Percentiles rank a stretch among this genome's conserved stretches.
Evolutionary conservation across 92 coral and sea anemone genomes (phyloP).

Genomic region (Phenganax subtilis): DNA sequence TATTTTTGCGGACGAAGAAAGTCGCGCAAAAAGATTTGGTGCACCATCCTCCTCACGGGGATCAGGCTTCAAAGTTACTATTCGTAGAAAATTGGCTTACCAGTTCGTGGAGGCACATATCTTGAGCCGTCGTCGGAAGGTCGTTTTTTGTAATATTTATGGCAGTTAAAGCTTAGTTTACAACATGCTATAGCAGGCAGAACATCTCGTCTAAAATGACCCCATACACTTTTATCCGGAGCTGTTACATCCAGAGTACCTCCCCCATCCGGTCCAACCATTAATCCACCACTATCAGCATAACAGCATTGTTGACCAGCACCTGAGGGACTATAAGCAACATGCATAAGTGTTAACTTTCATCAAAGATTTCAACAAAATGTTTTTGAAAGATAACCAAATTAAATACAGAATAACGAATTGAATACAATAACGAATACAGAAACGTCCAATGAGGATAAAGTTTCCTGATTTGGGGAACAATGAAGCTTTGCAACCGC

Average conservation of each 20-base stretch:
- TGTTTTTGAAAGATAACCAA: too few relatives aligned
- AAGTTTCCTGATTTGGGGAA: too few relatives aligned
- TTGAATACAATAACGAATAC: too few relatives aligned
- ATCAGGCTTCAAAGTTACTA: neutral
- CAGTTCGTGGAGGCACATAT: slow-evolving; percentile 43
- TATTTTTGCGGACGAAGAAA: too few relatives aligned
- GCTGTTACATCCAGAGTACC: slow-evolving; percentile 61
- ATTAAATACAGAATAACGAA: too few relatives aligned
- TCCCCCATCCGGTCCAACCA: slow-evolving; percentile 62
- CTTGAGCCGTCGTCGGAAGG: slow-evolving; percentile 49
- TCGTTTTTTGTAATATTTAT: slow-evolving; percentile 32
- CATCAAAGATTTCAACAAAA: too few relatives aligned
- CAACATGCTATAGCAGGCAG: slow-evolving; percentile 43
- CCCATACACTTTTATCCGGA: slow-evolving; percentile 29
- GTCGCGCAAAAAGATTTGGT: too few relatives aligned
- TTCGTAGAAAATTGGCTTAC: slow-evolving; percentile 23
- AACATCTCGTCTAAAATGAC: slow-evolving; percentile 3
- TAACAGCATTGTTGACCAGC: slow-evolving; percentile 78
- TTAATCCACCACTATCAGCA: slow-evolving; percentile 52
- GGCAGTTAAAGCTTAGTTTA: slow-evolving; percentile 18
- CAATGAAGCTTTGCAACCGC: too few relatives aligned
- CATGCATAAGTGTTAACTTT: too few relatives aligned
- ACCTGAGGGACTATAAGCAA: slow-evolving; percentile 42
- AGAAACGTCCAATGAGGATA: too few relatives aligned
- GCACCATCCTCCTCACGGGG: too few relatives aligned